phyloP scores from a whole-genome alignment of 2,113 vertebrate genomes.

The Eulacestoma nigropectus region DNA sequence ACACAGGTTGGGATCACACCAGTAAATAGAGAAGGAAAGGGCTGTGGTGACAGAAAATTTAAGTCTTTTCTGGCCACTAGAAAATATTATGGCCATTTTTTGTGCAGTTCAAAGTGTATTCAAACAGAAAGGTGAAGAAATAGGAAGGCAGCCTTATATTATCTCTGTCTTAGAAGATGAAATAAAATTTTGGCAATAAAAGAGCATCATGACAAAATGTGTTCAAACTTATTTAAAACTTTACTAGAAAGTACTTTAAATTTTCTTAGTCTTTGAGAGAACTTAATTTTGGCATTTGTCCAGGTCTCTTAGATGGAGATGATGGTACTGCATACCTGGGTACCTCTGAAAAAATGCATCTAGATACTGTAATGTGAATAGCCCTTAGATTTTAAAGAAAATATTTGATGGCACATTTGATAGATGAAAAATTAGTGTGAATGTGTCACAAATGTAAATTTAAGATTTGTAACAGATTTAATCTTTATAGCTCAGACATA shows the following conservation, averaged over 20 bases:
- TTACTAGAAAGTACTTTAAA: neutral
- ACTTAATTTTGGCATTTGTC: neutral
- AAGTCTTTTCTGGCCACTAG: neutral
- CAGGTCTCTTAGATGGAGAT: neutral
- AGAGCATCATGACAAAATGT: neutral
- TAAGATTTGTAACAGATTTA: neutral
- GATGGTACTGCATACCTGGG: neutral
- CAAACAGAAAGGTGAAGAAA: neutral
- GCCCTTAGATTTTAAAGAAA: neutral
- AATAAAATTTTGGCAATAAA: neutral
- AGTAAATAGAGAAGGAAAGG: neutral
- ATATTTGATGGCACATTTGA: neutral
- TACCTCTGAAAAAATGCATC: neutral
- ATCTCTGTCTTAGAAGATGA: neutral
- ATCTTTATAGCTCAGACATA: neutral
- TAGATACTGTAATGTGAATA: neutral
- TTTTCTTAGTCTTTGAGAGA: neutral
- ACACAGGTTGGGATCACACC: neutral
- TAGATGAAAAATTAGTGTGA: neutral
- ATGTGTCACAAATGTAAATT: neutral
- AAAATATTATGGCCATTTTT: neutral
- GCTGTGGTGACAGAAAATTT: neutral
- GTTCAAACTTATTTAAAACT: neutral
- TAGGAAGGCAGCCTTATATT: neutral
- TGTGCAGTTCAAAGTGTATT: neutral